Evolutionary conservation across 2,113 vertebrate species (phyloP), one percentile per base, ranked within the genome.

Genomic region (Hypanus sabinus): DNA sequence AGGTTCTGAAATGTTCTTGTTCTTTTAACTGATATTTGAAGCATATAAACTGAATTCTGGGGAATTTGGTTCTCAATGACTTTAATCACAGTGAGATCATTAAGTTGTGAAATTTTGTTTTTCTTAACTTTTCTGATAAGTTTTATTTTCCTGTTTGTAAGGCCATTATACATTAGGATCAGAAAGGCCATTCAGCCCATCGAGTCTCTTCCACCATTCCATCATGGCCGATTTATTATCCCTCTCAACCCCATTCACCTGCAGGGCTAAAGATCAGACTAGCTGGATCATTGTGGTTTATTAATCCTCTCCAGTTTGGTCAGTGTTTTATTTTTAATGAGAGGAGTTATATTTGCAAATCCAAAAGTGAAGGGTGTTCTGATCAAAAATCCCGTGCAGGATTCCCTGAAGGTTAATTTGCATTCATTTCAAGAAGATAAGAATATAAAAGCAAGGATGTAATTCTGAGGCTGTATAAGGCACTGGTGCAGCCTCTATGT

Each of bases 1-100:
- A 36, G 70, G 3, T 73, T 93, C 16, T 22, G 65, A 70, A 71
- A 92, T 20, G 36, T 24, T 0, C 22, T 75, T 36, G 33, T 73
- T 75, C 22, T 75, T 73, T 71, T 55, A 27, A 46, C 68, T 91
- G 68, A 92, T 92, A 71, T 68, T 71, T 68, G 20, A 92, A 73
- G 5, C 60, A 33, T 30, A 90, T 65, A 20, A 68, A 33, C 14
- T 65, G 57, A 65, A 36, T 90, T 20, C 70, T 75, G 70, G 70
- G 16, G 65, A 87, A 87, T 60, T 30, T 30, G n/a, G 60, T 90
- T 22, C 6, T 38, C 70, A 75, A 24, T 73, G 10, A 55, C 36
- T 75, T 27, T 93, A 55, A 75, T 93, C 91, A 30, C 91, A 93
- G 33, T 73, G 65, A 73, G 68, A 38, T 93, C 38, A 73, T 73